Conservation (phyloP, 1,140 invertebrate genomes). For the Medauroidea extradentata region DNA sequence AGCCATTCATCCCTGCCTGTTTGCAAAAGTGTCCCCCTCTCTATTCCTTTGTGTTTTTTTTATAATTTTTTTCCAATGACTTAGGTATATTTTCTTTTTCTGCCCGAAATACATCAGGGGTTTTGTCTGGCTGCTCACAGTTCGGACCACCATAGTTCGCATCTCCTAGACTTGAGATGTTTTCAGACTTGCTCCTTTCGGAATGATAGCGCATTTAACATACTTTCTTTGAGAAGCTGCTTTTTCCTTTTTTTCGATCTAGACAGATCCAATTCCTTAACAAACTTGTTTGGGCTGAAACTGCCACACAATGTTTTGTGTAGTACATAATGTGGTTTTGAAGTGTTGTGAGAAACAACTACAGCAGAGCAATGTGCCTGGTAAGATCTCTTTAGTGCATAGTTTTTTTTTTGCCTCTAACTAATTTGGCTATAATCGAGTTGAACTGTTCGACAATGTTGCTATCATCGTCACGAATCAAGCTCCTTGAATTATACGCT, state of each 20-base stretch:
- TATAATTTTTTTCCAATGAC: slow-evolving; percentile 9
- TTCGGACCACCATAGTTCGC: slow-evolving; percentile 26
- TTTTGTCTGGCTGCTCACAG: slow-evolving; percentile 17
- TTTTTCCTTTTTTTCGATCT: not conserved
- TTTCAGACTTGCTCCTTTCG: not conserved
- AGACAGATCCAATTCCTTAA: not conserved
- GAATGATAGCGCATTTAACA: not conserved
- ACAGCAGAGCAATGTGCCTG: slow-evolving; percentile 8
- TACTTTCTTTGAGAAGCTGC: not conserved
- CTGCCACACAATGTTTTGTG: slow-evolving; percentile 9
- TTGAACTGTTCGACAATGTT: slow-evolving; percentile 20
- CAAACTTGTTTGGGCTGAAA: not conserved
- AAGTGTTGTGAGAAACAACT: slow-evolving; percentile 18
- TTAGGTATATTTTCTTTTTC: slow-evolving; percentile 2
- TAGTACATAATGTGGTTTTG: slow-evolving; percentile 3
- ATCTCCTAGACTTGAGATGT: slow-evolving; percentile 2
- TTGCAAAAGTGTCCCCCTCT: slow-evolving; percentile 29
- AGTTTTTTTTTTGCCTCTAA: slow-evolving; percentile 19
- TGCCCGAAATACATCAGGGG: not conserved
- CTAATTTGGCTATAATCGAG: slow-evolving; percentile 10
- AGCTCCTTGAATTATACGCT: not conserved
- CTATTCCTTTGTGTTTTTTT: slow-evolving; percentile 23
- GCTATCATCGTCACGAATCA: slow-evolving; percentile 13
- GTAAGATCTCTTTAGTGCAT: slow-evolving; percentile 13
- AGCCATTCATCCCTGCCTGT: slow-evolving; percentile 29